A percentile compares a stretch with the other conserved stretches of the same genome.
These are phyloP conservation scores for Poecilia wingei DNA, from an alignment of 2,797 vertebrate genomes.

Conservation along the genomic window DNA sequence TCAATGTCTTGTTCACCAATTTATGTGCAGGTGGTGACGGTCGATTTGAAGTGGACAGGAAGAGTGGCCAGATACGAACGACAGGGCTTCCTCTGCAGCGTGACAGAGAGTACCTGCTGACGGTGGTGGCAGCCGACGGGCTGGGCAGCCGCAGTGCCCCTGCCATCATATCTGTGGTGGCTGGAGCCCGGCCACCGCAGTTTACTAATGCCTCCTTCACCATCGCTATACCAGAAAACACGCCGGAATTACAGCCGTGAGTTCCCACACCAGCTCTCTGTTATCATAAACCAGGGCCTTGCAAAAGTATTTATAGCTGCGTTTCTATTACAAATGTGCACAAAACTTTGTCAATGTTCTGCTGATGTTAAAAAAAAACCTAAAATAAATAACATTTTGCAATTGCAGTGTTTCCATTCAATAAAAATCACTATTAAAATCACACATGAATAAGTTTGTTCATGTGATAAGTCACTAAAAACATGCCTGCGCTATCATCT, in stretches of 20 bases:
- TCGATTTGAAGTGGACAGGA: constrained; percentile 87
- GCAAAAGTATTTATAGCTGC: too few relatives aligned
- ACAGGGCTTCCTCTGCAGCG: constrained; percentile 85
- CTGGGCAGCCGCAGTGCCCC: constrained; percentile 83
- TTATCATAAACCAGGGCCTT: too few relatives aligned
- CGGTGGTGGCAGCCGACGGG: constrained; percentile 84
- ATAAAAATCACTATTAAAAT: too few relatives aligned
- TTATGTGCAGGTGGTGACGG: constrained; percentile 82
- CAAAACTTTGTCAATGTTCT: too few relatives aligned
- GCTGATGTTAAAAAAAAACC: too few relatives aligned
- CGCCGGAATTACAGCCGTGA: constrained; percentile 82
- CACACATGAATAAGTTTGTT: too few relatives aligned
- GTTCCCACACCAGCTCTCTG: constrained; percentile 53
- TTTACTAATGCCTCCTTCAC: constrained; percentile 85
- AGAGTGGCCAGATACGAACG: constrained; percentile 85
- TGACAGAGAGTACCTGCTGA: constrained; percentile 86
- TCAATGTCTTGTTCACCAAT: constrained; percentile 1
- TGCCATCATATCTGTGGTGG: constrained; percentile 83
- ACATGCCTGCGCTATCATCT: too few relatives aligned
- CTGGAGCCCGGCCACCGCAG: constrained; percentile 84
- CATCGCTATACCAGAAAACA: constrained; percentile 84
- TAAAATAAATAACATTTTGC: too few relatives aligned
- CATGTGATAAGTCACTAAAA: too few relatives aligned
- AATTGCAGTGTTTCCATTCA: too few relatives aligned
- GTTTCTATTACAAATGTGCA: too few relatives aligned